Base-by-base conservation (phyloP, 2,797 vertebrate genomes). In the Rachycentron canadum region DNA sequence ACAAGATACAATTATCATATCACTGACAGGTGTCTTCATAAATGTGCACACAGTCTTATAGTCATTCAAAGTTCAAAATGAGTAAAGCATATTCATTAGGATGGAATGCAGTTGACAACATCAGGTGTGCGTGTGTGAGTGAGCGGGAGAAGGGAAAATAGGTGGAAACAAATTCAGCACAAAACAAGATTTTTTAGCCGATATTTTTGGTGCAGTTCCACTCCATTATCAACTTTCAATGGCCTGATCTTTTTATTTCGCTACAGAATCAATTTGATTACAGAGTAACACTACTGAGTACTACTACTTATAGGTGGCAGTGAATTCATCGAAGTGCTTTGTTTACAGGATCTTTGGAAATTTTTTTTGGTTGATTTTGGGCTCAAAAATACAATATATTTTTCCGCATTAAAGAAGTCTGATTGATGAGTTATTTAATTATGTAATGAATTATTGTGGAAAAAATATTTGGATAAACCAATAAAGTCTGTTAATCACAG, bases 271-370 rank as follows among this genome's bases (percentile, higher is more conserved):
- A 3, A 38, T 78, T 38, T 74, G 49, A 38, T 40, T 19, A 56
- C 19, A 4, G 21, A 62, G 5, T 32, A 32, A n/a, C 49, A 38
- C 45, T 19, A 56, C 19, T 5, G 21, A 62, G 5, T 32, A 32
- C 32, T 32, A 3, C 32, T 32, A 32, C 32, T 32, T n/a, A n/a
- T n/a, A 73, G 70, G 69, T 68, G 76, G 87, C 87, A 91, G 88
- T 88, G 72, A 88, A 83, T 63, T 73, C 53, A 65, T 77, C 84
- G 89, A 93, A 91, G 91, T 88, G 89, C 66, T 45, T 45, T 57
- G 32, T 66, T 77, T 53, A 73, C 40, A 66, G 28, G n/a, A 76
- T 93, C 89, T 92, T 93, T 93, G 92, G 91, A 90, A 11, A 10
- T 16, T 43, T 58, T 67, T 10, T 52, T 61, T 57, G 16, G 1